A percentile compares a stretch with the other conserved stretches of the same genome.
These are phyloP conservation scores for Tamandua tetradactyla DNA, from an alignment of 2,797 vertebrate genomes.

Conservation along the genomic window DNA sequence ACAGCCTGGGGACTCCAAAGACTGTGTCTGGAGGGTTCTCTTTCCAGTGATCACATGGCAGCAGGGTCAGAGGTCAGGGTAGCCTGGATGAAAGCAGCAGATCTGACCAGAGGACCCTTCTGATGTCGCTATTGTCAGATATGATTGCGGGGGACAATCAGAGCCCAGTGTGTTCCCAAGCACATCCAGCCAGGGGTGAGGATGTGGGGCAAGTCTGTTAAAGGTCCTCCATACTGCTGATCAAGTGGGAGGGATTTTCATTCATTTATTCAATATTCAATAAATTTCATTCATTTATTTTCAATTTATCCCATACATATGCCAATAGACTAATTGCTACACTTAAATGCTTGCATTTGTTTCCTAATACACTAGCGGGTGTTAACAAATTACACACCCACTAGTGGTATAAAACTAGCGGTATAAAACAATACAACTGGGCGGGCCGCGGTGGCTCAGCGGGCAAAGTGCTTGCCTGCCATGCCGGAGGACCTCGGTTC, in stretches of 20 bases:
- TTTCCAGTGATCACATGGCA: not conserved
- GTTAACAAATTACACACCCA: not conserved
- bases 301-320: not conserved
- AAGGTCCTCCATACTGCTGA: not conserved
- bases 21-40: not conserved
- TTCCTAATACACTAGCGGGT: not conserved
- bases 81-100: not conserved
- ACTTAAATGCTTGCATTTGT: not conserved
- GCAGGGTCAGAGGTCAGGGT: not conserved
- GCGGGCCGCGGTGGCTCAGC: too few species aligned
- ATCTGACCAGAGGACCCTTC: not conserved
- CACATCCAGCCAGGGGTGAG: too few species aligned
- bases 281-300: not conserved
- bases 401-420: not conserved
- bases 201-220: not conserved
- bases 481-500: too few species aligned
- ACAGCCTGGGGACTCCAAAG: not conserved
- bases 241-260: not conserved
- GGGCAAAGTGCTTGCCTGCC: too few species aligned
- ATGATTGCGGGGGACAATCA: not conserved
- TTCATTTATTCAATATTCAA: not conserved
- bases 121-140: not conserved
- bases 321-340: not conserved
- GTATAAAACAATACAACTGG: not conserved
- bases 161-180: not conserved